Evolutionary conservation across 2,888 invertebrate genomes (phyloP).

Genomic region (Leptopterna dolabrata): DNA sequence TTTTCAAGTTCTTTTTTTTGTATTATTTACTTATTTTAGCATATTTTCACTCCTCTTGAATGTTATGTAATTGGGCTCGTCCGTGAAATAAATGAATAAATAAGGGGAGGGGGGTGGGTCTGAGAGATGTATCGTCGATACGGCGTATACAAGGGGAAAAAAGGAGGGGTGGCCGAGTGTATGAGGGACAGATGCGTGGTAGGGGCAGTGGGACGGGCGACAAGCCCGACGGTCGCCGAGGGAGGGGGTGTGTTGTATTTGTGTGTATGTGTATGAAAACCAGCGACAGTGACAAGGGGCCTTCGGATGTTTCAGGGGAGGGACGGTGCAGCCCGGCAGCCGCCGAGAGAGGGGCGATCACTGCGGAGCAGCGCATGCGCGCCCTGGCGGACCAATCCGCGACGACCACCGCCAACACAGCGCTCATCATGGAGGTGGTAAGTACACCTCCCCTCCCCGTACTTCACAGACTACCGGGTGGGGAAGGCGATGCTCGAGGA

Average conservation of each 20-base stretch:
- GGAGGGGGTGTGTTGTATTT: constrained; percentile 20
- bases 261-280: constrained; percentile 42
- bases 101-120: not conserved
- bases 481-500: not conserved
- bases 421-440: constrained; percentile 65
- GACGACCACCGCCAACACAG: constrained; percentile 60
- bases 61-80: too few relatives aligned
- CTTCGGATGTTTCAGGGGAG: constrained; percentile 58
- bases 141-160: not conserved
- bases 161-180: constrained; percentile 29
- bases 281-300: constrained; percentile 38
- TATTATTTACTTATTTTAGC: too few relatives aligned
- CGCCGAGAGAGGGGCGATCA: constrained; percentile 55
- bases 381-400: constrained; percentile 62
- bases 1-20: too few relatives aligned
- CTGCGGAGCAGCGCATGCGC: constrained; percentile 61
- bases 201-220: not conserved
- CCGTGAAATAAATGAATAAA: too few relatives aligned
- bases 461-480: not conserved
- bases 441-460: constrained; percentile 53
- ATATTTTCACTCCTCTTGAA: too few relatives aligned
- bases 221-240: not conserved
- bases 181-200: constrained; percentile 34
- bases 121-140: not conserved
- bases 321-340: constrained; percentile 56